These are phyloP conservation scores for Maniola jurtina DNA, from an alignment of 1,140 invertebrate genomes.

Conservation along the genomic window DNA sequence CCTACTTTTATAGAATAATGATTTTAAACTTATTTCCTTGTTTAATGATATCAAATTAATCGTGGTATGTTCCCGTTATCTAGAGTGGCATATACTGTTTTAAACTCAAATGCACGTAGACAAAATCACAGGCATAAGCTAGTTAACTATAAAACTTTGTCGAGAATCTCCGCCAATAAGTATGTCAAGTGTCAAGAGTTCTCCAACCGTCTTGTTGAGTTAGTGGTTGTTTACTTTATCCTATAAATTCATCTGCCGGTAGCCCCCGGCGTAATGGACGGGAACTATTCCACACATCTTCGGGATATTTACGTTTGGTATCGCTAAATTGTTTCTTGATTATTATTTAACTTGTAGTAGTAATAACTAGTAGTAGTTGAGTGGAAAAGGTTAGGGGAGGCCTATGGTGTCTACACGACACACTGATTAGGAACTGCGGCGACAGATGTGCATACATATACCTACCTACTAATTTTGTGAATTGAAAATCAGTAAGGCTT, in stretches of 20 bases:
- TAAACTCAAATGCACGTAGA: background rate
- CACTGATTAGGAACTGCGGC: no score
- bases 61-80: no score
- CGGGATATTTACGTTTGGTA: background rate
- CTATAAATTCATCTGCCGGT: conserved; percentile 17
- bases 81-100: no score
- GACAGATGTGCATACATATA: no score
- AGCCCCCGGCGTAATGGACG: conserved; percentile 6
- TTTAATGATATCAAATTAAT: no score
- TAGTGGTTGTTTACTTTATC: conserved; percentile 12
- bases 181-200: conserved; percentile 8
- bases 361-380: no score
- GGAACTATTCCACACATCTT: conserved; percentile 7
- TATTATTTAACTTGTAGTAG: background rate
- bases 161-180: background rate
- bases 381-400: no score
- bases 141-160: background rate
- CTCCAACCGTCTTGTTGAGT: background rate
- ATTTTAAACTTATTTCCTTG: no score
- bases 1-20: no score
- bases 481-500: no score
- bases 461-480: no score
- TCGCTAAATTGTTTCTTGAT: conserved; percentile 2
- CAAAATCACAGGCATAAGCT: background rate
- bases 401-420: no score